Conservation (phyloP, 2,113 vertebrate species). For the Eurypyga helias region DNA sequence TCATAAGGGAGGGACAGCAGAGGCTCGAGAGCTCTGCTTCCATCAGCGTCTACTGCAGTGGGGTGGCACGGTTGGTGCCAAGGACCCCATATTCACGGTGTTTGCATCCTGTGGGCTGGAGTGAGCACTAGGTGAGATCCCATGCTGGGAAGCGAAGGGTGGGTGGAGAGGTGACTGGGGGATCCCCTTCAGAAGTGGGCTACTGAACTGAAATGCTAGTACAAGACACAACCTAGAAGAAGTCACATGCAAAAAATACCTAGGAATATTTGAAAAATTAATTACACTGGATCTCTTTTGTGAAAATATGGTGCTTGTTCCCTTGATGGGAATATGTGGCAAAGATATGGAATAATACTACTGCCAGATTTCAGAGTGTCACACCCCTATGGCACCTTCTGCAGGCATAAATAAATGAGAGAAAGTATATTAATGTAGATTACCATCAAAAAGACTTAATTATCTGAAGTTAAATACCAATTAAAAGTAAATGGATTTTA, state of each 20-base stretch:
- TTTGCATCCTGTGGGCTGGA: background rate
- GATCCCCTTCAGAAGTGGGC: background rate
- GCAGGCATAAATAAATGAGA: background rate
- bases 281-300: background rate
- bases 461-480: background rate
- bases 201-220: background rate
- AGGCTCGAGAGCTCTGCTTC: fast-evolving
- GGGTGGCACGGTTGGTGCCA: background rate
- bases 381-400: background rate
- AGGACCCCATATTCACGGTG: background rate
- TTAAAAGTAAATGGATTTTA: background rate
- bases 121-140: background rate
- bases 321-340: background rate
- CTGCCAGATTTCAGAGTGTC: background rate
- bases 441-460: background rate
- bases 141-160: background rate
- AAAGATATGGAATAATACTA: background rate
- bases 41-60: background rate
- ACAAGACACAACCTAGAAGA: background rate
- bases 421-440: background rate
- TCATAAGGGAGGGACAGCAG: background rate
- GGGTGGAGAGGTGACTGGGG: background rate
- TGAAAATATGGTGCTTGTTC: background rate
- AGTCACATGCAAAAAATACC: background rate
- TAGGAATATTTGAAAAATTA: background rate